Evolutionary conservation across 2,113 vertebrate species (phyloP).

Genomic region (Peromyscus leucopus): DNA sequence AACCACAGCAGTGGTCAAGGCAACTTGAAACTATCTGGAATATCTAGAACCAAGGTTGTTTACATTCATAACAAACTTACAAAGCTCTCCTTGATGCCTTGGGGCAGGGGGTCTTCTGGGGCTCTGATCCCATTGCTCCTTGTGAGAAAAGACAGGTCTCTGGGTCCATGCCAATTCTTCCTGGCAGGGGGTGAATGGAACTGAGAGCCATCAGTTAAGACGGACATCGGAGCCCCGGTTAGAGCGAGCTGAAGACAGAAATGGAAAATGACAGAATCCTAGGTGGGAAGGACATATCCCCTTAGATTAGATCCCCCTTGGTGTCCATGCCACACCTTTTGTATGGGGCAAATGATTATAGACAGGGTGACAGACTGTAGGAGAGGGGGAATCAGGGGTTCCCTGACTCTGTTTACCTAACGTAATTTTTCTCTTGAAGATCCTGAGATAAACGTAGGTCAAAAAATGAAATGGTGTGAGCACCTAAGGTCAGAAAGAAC

Average conservation of each 20-base stretch:
- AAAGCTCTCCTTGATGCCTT: background rate
- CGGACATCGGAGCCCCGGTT: fast-evolving
- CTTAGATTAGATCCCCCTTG: no score
- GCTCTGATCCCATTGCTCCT: background rate
- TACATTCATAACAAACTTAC: slow-evolving; percentile 32
- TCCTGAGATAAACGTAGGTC: background rate
- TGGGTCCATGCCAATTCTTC: background rate
- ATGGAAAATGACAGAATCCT: background rate
- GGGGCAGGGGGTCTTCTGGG: background rate
- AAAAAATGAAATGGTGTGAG: background rate
- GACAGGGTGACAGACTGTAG: background rate
- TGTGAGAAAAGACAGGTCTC: background rate
- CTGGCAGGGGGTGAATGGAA: background rate
- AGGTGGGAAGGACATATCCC: background rate
- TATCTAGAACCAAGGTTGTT: slow-evolving; percentile 51
- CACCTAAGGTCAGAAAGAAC: background rate
- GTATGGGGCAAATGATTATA: background rate
- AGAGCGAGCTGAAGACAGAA: background rate
- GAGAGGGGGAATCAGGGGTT: background rate
- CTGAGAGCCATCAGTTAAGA: background rate
- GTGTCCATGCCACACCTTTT: background rate
- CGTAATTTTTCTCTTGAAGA: background rate
- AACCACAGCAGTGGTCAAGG: slow-evolving; percentile 83
- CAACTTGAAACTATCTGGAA: slow-evolving; percentile 68
- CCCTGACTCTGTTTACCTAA: background rate